Percentiles rank a stretch among this genome's conserved stretches.
These are phyloP conservation scores for Etheostoma nigrum DNA, from an alignment of 2,797 vertebrate species.

Conservation along the genomic window DNA sequence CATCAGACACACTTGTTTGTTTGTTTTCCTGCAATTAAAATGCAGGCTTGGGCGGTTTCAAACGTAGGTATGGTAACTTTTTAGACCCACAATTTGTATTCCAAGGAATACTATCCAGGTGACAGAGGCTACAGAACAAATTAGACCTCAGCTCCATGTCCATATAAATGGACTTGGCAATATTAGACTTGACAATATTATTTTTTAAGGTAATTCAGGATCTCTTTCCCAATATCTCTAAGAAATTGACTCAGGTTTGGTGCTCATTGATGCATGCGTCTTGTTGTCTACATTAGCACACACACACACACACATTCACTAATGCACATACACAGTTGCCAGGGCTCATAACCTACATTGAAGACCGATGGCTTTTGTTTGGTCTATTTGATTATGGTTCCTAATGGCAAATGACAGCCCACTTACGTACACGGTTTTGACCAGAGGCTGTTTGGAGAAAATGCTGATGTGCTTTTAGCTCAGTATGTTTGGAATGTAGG, in stretches of 20 bases:
- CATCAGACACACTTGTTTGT: constrained; percentile 18
- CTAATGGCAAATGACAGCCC: constrained; percentile 68
- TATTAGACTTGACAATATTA: constrained; percentile 53
- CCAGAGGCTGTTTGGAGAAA: constrained; percentile 71
- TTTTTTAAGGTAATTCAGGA: constrained; percentile 57
- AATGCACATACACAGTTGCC: constrained; percentile 55
- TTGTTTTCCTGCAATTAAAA: constrained; percentile 41
- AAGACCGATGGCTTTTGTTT: constrained; percentile 68
- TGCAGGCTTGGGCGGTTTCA: constrained; percentile 9
- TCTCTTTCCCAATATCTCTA: constrained; percentile 59
- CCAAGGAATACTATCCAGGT: constrained; percentile 30
- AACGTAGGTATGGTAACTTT: constrained; percentile 28
- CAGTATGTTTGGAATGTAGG: constrained; percentile 63
- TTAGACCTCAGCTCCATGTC: no score
- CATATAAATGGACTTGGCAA: constrained; percentile 64
- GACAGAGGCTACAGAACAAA: constrained; percentile 46
- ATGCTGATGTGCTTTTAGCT: constrained; percentile 73
- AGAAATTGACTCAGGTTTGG: constrained; percentile 57
- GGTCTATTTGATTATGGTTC: constrained; percentile 70
- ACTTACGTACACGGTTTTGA: constrained; percentile 62
- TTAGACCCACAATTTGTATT: constrained; percentile 58
- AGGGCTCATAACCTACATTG: constrained; percentile 64
- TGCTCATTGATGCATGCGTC: constrained; percentile 64
- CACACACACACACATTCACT: constrained; percentile 28
- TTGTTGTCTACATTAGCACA: constrained; percentile 59